Evolutionary conservation across 2,797 vertebrate genomes (phyloP).

Genomic region (Sebastiscus tertius): DNA sequence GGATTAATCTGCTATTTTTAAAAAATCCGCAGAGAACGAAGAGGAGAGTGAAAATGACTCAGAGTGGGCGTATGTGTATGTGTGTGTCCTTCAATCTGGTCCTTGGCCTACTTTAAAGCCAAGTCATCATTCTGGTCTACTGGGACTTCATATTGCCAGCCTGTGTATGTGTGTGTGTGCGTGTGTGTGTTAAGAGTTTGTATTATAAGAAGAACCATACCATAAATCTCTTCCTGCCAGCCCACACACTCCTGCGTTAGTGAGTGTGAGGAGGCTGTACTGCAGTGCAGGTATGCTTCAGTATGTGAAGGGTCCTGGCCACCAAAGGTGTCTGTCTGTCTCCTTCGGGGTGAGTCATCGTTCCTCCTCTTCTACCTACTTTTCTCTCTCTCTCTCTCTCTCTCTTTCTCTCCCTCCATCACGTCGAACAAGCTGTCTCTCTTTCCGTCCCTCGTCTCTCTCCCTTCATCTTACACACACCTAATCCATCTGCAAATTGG

Average conservation of each 20-base stretch:
- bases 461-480: constrained; percentile 29
- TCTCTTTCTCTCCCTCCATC: background rate
- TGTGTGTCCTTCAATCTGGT: constrained; percentile 70
- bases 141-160: constrained; percentile 53
- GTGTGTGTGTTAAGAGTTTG: constrained; percentile 48
- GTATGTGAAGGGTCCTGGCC: constrained; percentile 43
- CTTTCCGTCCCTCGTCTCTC: background rate
- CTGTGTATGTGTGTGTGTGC: constrained; percentile 31
- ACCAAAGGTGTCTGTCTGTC: constrained; percentile 53
- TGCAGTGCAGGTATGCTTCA: constrained; percentile 67
- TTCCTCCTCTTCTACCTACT: constrained; percentile 17
- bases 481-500: constrained; percentile 66
- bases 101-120: constrained; percentile 80
- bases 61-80: constrained; percentile 8
- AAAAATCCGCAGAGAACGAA: constrained; percentile 71
- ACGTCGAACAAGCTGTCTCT: background rate
- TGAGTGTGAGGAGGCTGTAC: constrained; percentile 37
- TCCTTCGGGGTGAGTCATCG: constrained; percentile 60
- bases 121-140: constrained; percentile 69
- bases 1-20: constrained; percentile 80
- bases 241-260: constrained; percentile 60
- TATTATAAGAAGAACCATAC: constrained; percentile 52
- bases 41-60: constrained; percentile 67
- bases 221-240: constrained; percentile 67
- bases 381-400: background rate